Evolutionary conservation across 53 echinoderm and acorn worm species (phyloP).

Genomic region (Arbacia lixula): DNA sequence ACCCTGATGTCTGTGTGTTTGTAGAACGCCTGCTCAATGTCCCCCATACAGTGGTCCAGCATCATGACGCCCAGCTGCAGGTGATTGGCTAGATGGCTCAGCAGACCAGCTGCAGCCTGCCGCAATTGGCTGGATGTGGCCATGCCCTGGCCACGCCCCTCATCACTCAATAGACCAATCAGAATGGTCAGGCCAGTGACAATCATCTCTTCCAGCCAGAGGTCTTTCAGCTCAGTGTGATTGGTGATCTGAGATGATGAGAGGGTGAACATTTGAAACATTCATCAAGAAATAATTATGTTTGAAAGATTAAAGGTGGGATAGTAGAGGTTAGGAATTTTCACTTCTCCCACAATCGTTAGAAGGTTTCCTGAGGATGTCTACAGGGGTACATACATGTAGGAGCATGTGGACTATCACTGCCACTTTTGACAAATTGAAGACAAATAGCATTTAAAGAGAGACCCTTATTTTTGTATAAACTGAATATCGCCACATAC

Average conservation of each 20-base stretch:
- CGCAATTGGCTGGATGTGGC: slow-evolving; percentile 11
- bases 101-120: slow-evolving; percentile 38
- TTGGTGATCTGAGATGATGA: slow-evolving; percentile 48
- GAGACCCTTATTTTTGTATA: too few species aligned
- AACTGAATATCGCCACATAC: too few species aligned
- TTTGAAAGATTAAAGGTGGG: too few species aligned
- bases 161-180: slow-evolving; percentile 56
- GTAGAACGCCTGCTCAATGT: slow-evolving; percentile 30
- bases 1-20: slow-evolving; percentile 22
- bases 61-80: slow-evolving; percentile 50
- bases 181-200: slow-evolving; percentile 65
- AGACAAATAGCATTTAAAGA: too few species aligned
- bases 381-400: too few species aligned
- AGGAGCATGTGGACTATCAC: too few species aligned
- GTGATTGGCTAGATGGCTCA: slow-evolving; percentile 51
- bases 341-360: too few species aligned
- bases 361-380: too few species aligned
- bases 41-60: slow-evolving; percentile 45
- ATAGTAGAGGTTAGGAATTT: too few species aligned
- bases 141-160: slow-evolving; percentile 13
- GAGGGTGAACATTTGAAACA: too few species aligned
- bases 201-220: slow-evolving; percentile 81
- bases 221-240: slow-evolving; percentile 66
- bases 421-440: too few species aligned
- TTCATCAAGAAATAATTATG: too few species aligned